These are phyloP conservation scores for Pristionchus pacificus DNA, from an alignment of 1,140 invertebrate species.

Conservation along the genomic window DNA sequence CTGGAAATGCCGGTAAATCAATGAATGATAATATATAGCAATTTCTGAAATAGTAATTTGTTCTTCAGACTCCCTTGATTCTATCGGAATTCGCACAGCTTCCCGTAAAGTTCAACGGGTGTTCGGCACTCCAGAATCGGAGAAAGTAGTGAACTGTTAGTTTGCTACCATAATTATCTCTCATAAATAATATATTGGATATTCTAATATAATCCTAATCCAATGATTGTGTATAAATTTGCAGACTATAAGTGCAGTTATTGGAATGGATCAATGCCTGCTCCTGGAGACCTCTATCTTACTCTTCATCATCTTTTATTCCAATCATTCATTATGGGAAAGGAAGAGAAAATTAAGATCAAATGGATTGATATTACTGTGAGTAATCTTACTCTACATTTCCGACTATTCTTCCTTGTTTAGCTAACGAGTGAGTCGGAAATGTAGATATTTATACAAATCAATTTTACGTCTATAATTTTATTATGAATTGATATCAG, in stretches of 20 bases:
- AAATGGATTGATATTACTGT: constrained; percentile 67
- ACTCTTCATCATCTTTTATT: constrained; percentile 92
- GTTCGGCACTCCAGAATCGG: constrained; percentile 84
- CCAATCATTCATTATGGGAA: constrained; percentile 86
- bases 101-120: constrained; percentile 77
- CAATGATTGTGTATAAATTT: too few relatives aligned
- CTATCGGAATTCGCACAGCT: constrained; percentile 72
- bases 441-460: too few relatives aligned
- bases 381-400: constrained; percentile 35
- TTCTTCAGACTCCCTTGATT: constrained; percentile 41
- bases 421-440: too few relatives aligned
- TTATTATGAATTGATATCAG: too few relatives aligned
- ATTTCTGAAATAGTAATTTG: neutral
- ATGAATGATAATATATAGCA: constrained; percentile 1
- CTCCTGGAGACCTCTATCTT: constrained; percentile 91
- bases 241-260: constrained; percentile 72
- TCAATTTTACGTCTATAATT: too few relatives aligned
- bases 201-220: too few relatives aligned
- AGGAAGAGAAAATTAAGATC: constrained; percentile 79
- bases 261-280: constrained; percentile 82
- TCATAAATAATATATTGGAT: too few relatives aligned
- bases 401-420: too few relatives aligned
- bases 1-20: constrained; percentile 42
- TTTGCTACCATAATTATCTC: constrained; percentile 49
- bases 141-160: constrained; percentile 94